These are phyloP conservation scores for Antheraea yamamai DNA, from an alignment of 2,888 invertebrate genomes.

Conservation along the genomic window DNA sequence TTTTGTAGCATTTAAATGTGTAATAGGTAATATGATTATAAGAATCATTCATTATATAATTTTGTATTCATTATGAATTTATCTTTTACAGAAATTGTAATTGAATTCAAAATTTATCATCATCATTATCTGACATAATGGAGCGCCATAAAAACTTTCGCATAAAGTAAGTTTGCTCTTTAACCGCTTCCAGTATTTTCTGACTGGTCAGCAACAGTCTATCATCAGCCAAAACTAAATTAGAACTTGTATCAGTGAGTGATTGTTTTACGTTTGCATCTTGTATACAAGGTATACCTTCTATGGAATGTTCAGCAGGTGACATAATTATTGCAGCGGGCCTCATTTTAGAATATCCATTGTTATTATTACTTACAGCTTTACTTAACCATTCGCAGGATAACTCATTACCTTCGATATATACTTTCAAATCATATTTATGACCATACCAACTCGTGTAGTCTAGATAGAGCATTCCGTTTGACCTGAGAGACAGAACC, in stretches of 20 bases:
- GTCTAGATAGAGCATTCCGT: constrained; percentile 51
- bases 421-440: constrained; percentile 50
- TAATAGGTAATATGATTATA: neutral
- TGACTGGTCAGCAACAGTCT: constrained; percentile 59
- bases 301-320: constrained; percentile 48
- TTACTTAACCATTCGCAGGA: constrained; percentile 64
- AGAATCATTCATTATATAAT: neutral
- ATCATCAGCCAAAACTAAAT: constrained; percentile 48
- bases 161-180: constrained; percentile 60
- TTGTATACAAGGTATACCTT: constrained; percentile 61
- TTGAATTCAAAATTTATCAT: constrained; percentile 15
- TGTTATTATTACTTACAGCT: constrained; percentile 59
- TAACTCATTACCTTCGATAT: constrained; percentile 63
- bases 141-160: constrained; percentile 43
- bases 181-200: constrained; percentile 65
- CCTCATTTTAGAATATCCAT: constrained; percentile 63
- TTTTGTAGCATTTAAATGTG: neutral
- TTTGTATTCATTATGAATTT: neutral
- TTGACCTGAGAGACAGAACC: constrained; percentile 55
- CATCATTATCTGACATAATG: constrained; percentile 36
- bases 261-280: constrained; percentile 32
- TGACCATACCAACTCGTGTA: constrained; percentile 62
- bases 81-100: neutral
- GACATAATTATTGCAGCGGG: constrained; percentile 45
- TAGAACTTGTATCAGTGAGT: constrained; percentile 22